These are phyloP conservation scores for Montipora efflorescens DNA, from an alignment of 64 coral and sea anemone genomes.

Conservation along the genomic window DNA sequence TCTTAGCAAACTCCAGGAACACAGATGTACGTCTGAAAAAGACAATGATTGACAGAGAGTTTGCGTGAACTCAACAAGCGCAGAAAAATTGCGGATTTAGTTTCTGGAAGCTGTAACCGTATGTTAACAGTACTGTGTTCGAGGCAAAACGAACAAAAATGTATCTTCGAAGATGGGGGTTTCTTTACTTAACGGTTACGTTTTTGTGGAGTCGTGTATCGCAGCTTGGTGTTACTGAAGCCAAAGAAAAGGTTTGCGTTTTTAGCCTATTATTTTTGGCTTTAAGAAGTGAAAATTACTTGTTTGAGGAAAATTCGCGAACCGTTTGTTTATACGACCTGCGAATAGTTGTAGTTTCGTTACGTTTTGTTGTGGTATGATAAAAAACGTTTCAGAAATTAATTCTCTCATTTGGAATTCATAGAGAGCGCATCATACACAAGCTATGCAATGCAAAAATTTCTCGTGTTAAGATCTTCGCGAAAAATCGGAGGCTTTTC, in stretches of 20 bases:
- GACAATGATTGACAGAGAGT: slow-evolving; percentile 5
- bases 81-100: neutral
- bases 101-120: neutral
- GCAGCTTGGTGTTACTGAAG: neutral
- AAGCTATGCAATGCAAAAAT: neutral
- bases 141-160: neutral
- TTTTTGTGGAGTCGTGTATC: neutral
- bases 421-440: neutral
- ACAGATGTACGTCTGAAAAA: neutral
- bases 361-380: neutral
- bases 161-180: neutral
- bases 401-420: neutral
- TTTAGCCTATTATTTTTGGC: neutral
- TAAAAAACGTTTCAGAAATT: neutral
- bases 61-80: neutral
- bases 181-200: neutral
- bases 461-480: neutral
- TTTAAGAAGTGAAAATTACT: neutral
- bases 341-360: neutral
- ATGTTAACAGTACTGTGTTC: neutral
- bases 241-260: slow-evolving; percentile 22
- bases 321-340: neutral
- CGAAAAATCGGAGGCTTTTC: too few relatives aligned
- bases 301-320: neutral
- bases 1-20: neutral